phyloP scores from a whole-genome alignment of 2,113 vertebrate genomes.

The Misgurnus anguillicaudatus region DNA sequence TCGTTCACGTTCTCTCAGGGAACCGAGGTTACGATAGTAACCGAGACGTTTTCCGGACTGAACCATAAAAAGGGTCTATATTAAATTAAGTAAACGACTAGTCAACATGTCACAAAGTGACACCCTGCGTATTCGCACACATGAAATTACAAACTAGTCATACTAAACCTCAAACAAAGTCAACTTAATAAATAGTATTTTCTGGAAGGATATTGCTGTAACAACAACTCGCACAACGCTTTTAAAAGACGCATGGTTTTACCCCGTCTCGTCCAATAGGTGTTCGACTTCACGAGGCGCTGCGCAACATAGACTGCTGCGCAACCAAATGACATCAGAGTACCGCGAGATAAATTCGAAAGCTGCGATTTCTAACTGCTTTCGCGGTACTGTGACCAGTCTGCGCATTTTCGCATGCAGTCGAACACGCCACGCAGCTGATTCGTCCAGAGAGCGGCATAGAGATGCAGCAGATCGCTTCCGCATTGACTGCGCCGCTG shows the following conservation, averaged over 20 bases:
- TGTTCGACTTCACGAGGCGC: too few relatives aligned
- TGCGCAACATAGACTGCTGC: too few relatives aligned
- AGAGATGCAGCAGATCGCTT: slow-evolving; percentile 48
- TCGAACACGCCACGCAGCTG: not conserved
- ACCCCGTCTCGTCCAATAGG: not conserved
- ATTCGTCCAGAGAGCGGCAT: not conserved
- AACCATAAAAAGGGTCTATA: slow-evolving; percentile 54
- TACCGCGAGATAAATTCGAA: too few relatives aligned
- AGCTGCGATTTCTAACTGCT: too few relatives aligned
- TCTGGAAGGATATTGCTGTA: not conserved
- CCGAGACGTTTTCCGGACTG: slow-evolving; percentile 51
- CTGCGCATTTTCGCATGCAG: too few relatives aligned
- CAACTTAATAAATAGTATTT: not conserved
- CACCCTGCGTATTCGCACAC: not conserved
- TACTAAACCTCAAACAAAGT: not conserved
- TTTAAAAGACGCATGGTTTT: not conserved
- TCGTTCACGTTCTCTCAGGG: too few relatives aligned
- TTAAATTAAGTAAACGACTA: not conserved
- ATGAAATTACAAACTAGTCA: accelerated
- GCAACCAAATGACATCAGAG: too few relatives aligned
- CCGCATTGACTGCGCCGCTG: slow-evolving; percentile 53
- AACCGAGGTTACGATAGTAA: not conserved
- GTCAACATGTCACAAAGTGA: not conserved
- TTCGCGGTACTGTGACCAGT: too few relatives aligned
- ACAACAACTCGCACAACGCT: accelerated